Percentiles rank a stretch among this genome's conserved stretches.
phyloP scores from a whole-genome alignment of 2,797 vertebrate species.

The Chelmon rostratus region DNA sequence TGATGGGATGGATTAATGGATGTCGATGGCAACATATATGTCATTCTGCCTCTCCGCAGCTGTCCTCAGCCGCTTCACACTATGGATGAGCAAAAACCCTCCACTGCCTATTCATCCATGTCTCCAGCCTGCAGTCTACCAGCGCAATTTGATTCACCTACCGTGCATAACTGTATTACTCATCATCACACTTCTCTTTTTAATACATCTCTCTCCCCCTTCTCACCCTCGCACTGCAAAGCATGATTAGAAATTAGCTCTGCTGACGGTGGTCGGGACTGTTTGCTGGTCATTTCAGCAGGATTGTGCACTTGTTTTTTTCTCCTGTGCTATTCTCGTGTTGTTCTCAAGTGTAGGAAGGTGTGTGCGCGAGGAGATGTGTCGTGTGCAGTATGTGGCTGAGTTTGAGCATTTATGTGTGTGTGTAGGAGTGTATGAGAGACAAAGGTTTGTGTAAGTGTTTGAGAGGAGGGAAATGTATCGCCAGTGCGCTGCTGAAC shows the following conservation, averaged over 20 bases:
- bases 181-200: conserved; percentile 70
- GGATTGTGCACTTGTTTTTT: not conserved
- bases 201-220: conserved; percentile 16
- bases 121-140: conserved; percentile 54
- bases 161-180: conserved; percentile 69
- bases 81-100: conserved; percentile 56
- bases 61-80: conserved; percentile 32
- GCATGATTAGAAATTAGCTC: conserved; percentile 37
- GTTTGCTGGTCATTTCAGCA: conserved; percentile 35
- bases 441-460: conserved; percentile 21
- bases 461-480: conserved; percentile 39
- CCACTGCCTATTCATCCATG: conserved; percentile 56
- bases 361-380: conserved; percentile 39
- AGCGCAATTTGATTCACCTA: conserved; percentile 56
- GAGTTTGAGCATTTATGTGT: conserved; percentile 24
- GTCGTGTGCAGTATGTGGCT: conserved; percentile 35
- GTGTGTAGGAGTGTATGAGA: conserved; percentile 33
- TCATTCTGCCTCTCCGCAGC: conserved; percentile 20
- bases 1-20: conserved; percentile 64
- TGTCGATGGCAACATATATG: conserved; percentile 32
- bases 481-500: not conserved
- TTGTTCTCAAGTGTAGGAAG: conserved; percentile 54
- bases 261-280: conserved; percentile 11
- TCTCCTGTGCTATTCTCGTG: conserved; percentile 19
- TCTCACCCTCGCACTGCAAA: conserved; percentile 1